Conservation (phyloP, 2,888 invertebrate species). For the Copidosoma aretas region DNA sequence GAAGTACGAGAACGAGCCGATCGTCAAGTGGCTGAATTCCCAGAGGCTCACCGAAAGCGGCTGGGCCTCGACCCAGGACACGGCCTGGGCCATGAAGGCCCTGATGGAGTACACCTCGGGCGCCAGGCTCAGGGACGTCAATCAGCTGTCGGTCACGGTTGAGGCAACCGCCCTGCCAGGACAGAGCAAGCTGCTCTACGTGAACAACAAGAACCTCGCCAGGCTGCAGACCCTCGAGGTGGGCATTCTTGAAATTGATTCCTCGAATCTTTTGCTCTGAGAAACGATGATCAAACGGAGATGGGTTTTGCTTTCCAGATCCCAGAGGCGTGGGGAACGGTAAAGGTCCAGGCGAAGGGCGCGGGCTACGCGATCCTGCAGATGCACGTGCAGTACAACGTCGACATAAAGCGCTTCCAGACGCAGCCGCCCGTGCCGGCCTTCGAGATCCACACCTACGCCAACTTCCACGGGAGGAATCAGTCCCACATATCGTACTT, state of each 20-base stretch:
- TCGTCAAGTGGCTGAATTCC: conserved; percentile 89
- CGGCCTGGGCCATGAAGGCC: conserved; percentile 86
- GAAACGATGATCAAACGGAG: no score
- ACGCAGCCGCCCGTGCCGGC: conserved; percentile 81
- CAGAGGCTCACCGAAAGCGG: conserved; percentile 87
- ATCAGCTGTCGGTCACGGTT: conserved; percentile 76
- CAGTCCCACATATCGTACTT: conserved; percentile 89
- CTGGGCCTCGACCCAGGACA: conserved; percentile 90
- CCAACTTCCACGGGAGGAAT: conserved; percentile 86
- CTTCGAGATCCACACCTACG: conserved; percentile 79
- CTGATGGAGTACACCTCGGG: conserved; percentile 88
- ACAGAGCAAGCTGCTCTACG: conserved; percentile 70
- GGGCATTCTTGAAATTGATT: conserved; percentile 37
- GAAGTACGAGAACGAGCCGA: conserved; percentile 81
- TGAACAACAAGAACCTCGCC: conserved; percentile 80
- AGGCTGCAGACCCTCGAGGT: conserved; percentile 80
- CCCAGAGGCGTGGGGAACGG: conserved; percentile 92
- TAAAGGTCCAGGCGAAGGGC: conserved; percentile 90
- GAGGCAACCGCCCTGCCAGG: conserved; percentile 84
- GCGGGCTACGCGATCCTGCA: conserved; percentile 94
- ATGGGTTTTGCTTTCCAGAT: conserved; percentile 65
- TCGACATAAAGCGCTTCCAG: conserved; percentile 83
- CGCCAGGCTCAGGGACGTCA: conserved; percentile 85
- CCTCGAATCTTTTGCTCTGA: conserved; percentile 33
- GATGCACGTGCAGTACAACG: conserved; percentile 91